Evolutionary conservation across 2,113 vertebrate genomes (phyloP), one percentile per base, ranked within the genome.

Genomic region (Lepus timidus): DNA sequence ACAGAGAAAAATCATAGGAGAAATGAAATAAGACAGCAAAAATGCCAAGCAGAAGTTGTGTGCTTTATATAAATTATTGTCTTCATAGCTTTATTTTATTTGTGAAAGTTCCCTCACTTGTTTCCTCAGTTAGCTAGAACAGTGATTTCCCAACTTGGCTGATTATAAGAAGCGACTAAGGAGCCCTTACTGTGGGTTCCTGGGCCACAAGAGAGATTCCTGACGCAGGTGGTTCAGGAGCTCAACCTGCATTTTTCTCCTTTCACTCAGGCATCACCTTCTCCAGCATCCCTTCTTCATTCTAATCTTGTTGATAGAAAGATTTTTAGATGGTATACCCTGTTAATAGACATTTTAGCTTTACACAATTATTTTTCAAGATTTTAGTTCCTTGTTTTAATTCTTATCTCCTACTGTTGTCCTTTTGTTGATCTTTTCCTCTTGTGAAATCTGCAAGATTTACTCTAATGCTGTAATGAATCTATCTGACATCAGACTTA

Each of bases 241-340:
- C 68, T 70, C 62, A 73, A 25, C 67, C 19, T 25, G 27, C 9
- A 19, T 27, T 33, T 81, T 88, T 36, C 36, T 74, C 25, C 58
- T 71, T 76, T 76, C 58, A 27, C 49, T 51, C 27, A 67, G 31
- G 10, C 36, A 1, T 88, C 74, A 27, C 83, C n/a, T 84, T 52
- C 92, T 65, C 61, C 82, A 2, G 13, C 73, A 79, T 64, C 58
- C 29, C 16, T 51, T 82, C 52, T 93, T 79, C 64, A 49, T 90
- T 75, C 76, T 83, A n/a, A 86, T 75, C 64, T 68, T 90, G 6
- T 95, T 90, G 55, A 20, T 44, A 80, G 76, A 85, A 90, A 85
- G 61, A 65, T 17, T 78, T 93, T 80, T 81, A 55, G 44, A 0
- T 80, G 79, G 36, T 65, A 16, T 23, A 87, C 55, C 31, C 44